Percentiles rank a stretch among this genome's conserved stretches.
These are phyloP conservation scores for Xyliphius kryptos DNA, from an alignment of 2,113 vertebrate species.

Conservation along the genomic window DNA sequence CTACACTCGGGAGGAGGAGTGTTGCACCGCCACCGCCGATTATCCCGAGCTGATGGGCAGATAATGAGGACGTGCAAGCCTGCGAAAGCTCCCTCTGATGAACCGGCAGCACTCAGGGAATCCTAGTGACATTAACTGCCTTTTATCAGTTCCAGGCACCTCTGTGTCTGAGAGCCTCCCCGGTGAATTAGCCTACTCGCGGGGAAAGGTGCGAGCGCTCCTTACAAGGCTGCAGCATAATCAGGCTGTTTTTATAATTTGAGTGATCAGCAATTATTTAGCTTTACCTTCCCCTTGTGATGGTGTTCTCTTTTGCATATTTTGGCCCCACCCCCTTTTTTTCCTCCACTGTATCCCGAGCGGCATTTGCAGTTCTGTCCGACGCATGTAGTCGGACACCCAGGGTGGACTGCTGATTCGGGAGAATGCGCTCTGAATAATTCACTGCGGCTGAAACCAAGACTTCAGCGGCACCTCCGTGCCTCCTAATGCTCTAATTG, in stretches of 20 bases:
- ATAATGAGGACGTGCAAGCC: constrained; percentile 29
- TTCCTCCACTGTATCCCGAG: no score
- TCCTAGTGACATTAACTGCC: constrained; percentile 37
- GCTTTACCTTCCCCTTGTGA: no score
- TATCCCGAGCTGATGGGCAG: no score
- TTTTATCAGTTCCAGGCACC: constrained; percentile 29
- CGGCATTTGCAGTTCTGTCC: no score
- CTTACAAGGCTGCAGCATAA: neutral
- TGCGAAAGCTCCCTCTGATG: constrained; percentile 40
- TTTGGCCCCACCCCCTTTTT: no score
- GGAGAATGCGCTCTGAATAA: constrained; percentile 17
- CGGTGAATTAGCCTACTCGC: constrained; percentile 27
- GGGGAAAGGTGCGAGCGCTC: constrained; percentile 32
- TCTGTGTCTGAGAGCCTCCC: constrained; percentile 36
- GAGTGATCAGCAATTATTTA: no score
- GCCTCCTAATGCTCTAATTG: constrained; percentile 60
- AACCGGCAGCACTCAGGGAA: constrained; percentile 43
- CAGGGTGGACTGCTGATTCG: no score
- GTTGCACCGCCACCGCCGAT: constrained; percentile 42
- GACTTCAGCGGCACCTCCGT: constrained; percentile 26
- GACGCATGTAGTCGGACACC: no score
- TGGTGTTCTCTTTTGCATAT: no score
- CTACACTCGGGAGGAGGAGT: constrained; percentile 54
- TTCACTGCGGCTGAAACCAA: constrained; percentile 46
- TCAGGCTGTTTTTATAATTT: neutral